Evolutionary conservation across 2,113 vertebrate genomes (phyloP).

Genomic region (Rhinoptilus africanus): DNA sequence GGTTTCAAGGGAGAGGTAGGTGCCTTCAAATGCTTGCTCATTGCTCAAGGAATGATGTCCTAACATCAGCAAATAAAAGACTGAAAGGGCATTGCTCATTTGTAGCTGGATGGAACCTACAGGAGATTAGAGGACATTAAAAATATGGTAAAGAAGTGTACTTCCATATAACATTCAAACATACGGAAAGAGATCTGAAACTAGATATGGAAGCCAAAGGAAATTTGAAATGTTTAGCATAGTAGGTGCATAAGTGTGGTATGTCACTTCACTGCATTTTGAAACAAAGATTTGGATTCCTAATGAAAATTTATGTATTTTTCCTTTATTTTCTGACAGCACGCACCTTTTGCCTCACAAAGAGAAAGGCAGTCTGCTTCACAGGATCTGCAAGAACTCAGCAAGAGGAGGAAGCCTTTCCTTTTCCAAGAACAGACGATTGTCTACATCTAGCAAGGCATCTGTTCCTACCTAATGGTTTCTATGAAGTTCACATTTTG

Average conservation of each 20-base stretch:
- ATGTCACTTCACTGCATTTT: neutral
- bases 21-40: neutral
- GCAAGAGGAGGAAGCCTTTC: neutral
- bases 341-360: neutral
- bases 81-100: accelerated
- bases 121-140: neutral
- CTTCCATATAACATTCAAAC: neutral
- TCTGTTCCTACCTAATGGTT: neutral
- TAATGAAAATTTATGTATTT: neutral
- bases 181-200: neutral
- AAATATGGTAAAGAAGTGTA: neutral
- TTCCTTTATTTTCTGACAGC: neutral
- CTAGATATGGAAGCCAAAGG: neutral
- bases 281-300: neutral
- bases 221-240: neutral
- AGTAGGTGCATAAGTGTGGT: neutral
- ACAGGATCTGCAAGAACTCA: neutral
- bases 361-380: neutral
- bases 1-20: neutral
- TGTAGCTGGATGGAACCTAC: neutral
- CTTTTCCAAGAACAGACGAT: neutral
- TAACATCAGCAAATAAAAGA: neutral
- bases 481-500: neutral
- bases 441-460: neutral
- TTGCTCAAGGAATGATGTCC: neutral